phyloP scores from a whole-genome alignment of 1,140 invertebrate genomes.

The Melipona quadrifasciata region DNA sequence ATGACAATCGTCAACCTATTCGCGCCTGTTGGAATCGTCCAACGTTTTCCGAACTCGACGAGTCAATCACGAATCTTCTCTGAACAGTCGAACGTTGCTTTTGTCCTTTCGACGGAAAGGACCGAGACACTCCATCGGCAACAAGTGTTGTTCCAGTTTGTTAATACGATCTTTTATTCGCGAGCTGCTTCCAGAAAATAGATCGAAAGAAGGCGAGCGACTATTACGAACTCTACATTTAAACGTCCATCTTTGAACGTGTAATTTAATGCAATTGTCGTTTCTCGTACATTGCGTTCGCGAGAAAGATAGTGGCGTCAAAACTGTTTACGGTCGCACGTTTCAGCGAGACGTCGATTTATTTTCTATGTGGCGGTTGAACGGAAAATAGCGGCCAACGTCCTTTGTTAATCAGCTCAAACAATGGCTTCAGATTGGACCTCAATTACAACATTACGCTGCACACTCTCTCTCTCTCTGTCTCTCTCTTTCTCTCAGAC shows the following conservation, averaged over 20 bases:
- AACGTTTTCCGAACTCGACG: background rate
- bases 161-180: background rate
- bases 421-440: background rate
- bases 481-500: no score
- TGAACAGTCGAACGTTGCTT: background rate
- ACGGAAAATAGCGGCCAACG: background rate
- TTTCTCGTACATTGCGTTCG: no score
- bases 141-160: background rate
- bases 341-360: no score
- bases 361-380: background rate
- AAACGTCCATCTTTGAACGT: no score
- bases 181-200: no score
- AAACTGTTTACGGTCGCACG: background rate
- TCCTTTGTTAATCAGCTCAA: background rate
- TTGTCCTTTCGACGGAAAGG: background rate
- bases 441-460: slow-evolving; percentile 12
- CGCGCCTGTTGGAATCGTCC: slow-evolving; percentile 6
- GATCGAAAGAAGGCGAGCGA: no score
- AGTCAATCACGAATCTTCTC: background rate
- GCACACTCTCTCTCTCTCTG: background rate
- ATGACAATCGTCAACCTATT: slow-evolving; percentile 36
- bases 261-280: no score
- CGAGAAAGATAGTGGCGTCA: no score
- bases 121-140: background rate
- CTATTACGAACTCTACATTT: no score